Conservation (phyloP, 2,113 vertebrate species). For the Ivindomyrus marchei region DNA sequence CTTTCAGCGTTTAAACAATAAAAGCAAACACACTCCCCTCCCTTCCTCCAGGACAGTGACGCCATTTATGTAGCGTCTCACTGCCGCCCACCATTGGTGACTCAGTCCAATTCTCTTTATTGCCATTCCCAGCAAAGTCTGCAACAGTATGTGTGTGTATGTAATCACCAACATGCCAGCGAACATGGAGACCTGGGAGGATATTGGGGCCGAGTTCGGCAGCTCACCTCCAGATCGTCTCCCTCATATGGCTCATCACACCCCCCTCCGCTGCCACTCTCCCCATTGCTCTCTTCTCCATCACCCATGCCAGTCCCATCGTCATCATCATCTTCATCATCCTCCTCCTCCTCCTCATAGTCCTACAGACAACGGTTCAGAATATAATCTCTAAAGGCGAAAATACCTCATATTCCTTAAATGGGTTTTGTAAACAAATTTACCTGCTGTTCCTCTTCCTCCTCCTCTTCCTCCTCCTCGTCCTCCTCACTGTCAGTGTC, state of each 20-base stretch:
- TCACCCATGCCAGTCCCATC: conserved; percentile 86
- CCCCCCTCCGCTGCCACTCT: conserved; percentile 78
- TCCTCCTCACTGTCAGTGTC: conserved; percentile 84
- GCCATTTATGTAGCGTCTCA: not conserved
- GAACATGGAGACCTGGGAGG: not conserved
- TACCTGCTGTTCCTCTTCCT: conserved; percentile 57
- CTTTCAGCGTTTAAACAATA: not conserved
- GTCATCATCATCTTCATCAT: conserved; percentile 85
- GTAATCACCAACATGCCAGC: not conserved
- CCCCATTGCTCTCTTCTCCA: conserved; percentile 83
- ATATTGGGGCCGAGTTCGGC: not conserved
- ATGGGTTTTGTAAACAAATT: not conserved
- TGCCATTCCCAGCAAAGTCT: not conserved
- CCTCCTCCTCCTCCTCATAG: conserved; percentile 80
- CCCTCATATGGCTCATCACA: conserved; percentile 85
- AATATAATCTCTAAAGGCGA: not conserved
- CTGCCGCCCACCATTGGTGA: not conserved
- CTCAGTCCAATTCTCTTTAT: not conserved
- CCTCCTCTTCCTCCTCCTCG: conserved; percentile 70
- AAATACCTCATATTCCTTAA: not conserved
- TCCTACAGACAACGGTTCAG: conserved; percentile 21
- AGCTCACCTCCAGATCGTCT: conserved; percentile 77
- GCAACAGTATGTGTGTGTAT: not conserved
- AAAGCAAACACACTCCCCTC: not conserved
- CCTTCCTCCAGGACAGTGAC: not conserved